phyloP scores from a whole-genome alignment of 2,888 invertebrate species.

The Alitta virens region DNA sequence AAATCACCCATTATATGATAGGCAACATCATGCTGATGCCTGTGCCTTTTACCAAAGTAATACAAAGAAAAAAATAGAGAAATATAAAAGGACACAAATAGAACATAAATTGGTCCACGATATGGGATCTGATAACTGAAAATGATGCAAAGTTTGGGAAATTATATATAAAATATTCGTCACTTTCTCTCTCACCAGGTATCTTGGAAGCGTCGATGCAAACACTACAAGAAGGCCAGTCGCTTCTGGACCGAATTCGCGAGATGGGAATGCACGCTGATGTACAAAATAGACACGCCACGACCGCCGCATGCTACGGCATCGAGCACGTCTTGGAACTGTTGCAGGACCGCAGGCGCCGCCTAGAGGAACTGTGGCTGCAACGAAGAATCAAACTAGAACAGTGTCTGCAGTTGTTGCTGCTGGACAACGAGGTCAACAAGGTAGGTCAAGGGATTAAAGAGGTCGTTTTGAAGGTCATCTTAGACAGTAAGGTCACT shows the following conservation, averaged over 20 bases:
- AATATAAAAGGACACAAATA: no score
- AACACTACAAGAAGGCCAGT: conserved; percentile 78
- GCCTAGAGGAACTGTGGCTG: conserved; percentile 66
- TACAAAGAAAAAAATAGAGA: no score
- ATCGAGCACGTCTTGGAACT: conserved; percentile 59
- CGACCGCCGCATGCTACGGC: conserved; percentile 58
- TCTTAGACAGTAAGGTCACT: no score
- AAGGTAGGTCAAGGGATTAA: conserved; percentile 52
- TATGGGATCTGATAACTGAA: no score
- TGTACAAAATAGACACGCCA: conserved; percentile 60
- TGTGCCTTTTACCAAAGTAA: no score
- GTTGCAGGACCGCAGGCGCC: conserved; percentile 67
- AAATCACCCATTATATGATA: no score
- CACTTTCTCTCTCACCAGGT: conserved; percentile 42
- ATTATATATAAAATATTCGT: no score
- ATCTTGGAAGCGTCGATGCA: conserved; percentile 76
- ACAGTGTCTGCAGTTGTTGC: conserved; percentile 73
- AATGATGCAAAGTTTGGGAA: no score
- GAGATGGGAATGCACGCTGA: conserved; percentile 74
- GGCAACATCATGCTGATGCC: no score
- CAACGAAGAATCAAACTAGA: conserved; percentile 73
- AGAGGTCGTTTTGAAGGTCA: no score
- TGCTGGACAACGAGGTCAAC: conserved; percentile 71
- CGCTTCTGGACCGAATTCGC: conserved; percentile 71
- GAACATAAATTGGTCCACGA: no score